Conservation (phyloP, 2,888 invertebrate genomes). For the Xiphydria camelus region DNA sequence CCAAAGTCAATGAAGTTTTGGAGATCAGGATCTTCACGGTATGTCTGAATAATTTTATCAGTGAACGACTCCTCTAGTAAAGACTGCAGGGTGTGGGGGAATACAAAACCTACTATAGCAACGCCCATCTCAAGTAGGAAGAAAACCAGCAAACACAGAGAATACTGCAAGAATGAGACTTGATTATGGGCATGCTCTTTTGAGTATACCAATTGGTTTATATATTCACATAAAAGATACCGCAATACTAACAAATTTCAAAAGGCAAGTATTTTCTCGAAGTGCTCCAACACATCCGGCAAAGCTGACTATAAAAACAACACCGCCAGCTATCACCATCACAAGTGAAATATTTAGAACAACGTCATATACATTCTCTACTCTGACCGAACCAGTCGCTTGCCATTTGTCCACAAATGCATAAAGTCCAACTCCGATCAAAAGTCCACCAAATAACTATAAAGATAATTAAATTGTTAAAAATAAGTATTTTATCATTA, state of each 20-base stretch:
- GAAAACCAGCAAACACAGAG: slow-evolving; percentile 82
- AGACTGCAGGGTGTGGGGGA: slow-evolving; percentile 85
- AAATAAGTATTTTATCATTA: slow-evolving; percentile 16
- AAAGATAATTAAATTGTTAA: slow-evolving; percentile 46
- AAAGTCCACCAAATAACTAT: slow-evolving; percentile 83
- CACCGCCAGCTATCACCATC: slow-evolving; percentile 84
- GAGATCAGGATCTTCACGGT: slow-evolving; percentile 89
- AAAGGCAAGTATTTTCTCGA: slow-evolving; percentile 87
- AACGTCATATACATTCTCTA: slow-evolving; percentile 87
- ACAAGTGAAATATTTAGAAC: slow-evolving; percentile 88
- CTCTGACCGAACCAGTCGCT: slow-evolving; percentile 78
- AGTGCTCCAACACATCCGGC: slow-evolving; percentile 91
- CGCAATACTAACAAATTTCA: slow-evolving; percentile 82
- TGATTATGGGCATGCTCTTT: background rate
- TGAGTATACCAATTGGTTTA: slow-evolving; percentile 1
- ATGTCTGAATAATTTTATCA: slow-evolving; percentile 88
- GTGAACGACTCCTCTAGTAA: slow-evolving; percentile 85
- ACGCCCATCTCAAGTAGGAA: slow-evolving; percentile 91
- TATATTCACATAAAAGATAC: no score
- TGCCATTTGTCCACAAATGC: slow-evolving; percentile 94
- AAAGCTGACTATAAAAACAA: slow-evolving; percentile 92
- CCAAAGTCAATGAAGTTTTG: slow-evolving; percentile 95
- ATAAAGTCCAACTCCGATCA: slow-evolving; percentile 86
- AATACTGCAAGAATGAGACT: slow-evolving; percentile 70
- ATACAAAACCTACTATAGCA: slow-evolving; percentile 91